Evolutionary conservation across 2,888 invertebrate genomes (phyloP), one percentile per base, ranked within the genome.

Genomic region (Oligia fasciuncula): DNA sequence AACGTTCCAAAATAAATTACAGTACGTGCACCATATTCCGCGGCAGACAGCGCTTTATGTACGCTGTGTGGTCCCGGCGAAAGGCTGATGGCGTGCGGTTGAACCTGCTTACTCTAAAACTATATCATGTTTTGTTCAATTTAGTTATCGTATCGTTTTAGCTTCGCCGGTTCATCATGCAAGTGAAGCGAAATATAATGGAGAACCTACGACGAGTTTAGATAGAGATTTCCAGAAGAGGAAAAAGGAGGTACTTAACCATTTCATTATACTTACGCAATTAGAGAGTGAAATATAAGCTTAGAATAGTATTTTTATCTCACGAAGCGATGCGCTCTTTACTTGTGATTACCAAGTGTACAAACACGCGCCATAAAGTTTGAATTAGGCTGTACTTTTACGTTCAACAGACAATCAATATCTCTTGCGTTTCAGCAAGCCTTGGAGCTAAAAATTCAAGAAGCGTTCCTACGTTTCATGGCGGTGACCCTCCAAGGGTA

Each of bases 391-490:
- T 57, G 23, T 4, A 19, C 17, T 46, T 29, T 69, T 13, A 51
- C 13, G 19, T 19, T 29, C 19, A 49, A 19, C 29, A 35, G 19
- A 35, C 23, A 2, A n/a, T 17, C 43, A 49, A 72, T 40, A 54
- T 71, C 60, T 65, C 35, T 80, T 81, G 73, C 67, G 89, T 94
- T 96, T 11, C 92, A 99, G 98, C 98, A 98, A 97, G 97, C 98
- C 35, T 96, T 99, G 91, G 99, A 99, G 93, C 97, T 99, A 89
- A 98, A 99, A 94, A 99, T 99, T 85, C 99, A 99, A 96, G 99
- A 99, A 94, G 99, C 99, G 9, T 99, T 99, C 94, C 97, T 99
- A 51, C 98, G 99, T 76, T 99, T 99, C 93, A 99, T 99, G 98
- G 99, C 99, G 19, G 97, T 98, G 68, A 98, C 99, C 79, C 95